phyloP scores from a whole-genome alignment of 1,140 invertebrate genomes.

The Drosophila bocki region DNA sequence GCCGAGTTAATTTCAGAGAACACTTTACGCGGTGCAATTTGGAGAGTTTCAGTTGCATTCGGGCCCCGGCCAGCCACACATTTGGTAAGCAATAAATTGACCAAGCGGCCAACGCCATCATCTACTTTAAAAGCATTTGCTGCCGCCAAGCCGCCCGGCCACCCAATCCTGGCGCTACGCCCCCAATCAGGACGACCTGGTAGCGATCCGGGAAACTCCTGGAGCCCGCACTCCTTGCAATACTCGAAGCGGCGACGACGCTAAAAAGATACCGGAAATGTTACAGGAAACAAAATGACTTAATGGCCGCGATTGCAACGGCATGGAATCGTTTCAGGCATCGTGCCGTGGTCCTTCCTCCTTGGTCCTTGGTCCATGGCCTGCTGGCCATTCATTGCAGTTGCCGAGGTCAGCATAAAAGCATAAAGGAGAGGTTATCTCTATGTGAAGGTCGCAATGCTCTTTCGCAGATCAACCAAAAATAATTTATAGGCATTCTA shows the following conservation, averaged over 20 bases:
- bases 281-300: constrained; percentile 82
- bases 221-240: not conserved
- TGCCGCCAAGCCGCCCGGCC: constrained; percentile 10
- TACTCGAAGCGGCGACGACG: constrained; percentile 43
- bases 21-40: constrained; percentile 68
- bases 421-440: constrained; percentile 53
- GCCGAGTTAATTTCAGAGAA: constrained; percentile 70
- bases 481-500: constrained; percentile 2
- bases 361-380: constrained; percentile 33
- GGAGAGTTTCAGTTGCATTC: constrained; percentile 53
- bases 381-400: constrained; percentile 62
- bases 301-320: constrained; percentile 79
- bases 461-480: constrained; percentile 24
- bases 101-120: constrained; percentile 60
- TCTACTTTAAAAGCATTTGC: constrained; percentile 79
- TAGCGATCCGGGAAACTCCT: constrained; percentile 19
- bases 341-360: constrained; percentile 18
- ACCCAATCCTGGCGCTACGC: constrained; percentile 14
- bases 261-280: constrained; percentile 83
- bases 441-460: constrained; percentile 15
- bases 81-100: constrained; percentile 80
- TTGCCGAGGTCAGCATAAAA: constrained; percentile 66
- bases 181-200: constrained; percentile 24
- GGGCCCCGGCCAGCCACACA: constrained; percentile 43
- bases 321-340: constrained; percentile 60